Evolutionary conservation across 2,113 vertebrate genomes (phyloP).

Genomic region (Calyptommatus sinebrachiatus): DNA sequence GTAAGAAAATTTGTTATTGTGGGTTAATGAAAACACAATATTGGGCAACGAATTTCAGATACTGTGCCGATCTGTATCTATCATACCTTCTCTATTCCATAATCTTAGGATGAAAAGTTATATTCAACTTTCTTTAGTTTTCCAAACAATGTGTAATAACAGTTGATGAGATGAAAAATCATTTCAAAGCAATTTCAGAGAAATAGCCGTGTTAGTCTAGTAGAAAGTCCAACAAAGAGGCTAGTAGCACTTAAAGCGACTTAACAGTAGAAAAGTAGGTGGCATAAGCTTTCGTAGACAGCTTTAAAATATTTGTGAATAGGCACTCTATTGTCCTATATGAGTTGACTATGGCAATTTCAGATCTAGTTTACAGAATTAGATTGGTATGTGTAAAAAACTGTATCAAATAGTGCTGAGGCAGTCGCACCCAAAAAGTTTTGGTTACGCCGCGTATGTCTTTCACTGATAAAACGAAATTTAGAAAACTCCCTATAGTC

Average conservation of each 20-base stretch:
- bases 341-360: not conserved
- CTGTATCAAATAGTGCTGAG: not conserved
- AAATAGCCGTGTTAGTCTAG: too few species aligned
- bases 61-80: not conserved
- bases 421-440: too few species aligned
- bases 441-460: too few species aligned
- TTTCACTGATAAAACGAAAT: too few species aligned
- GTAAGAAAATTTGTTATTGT: not conserved
- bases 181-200: not conserved
- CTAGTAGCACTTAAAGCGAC: too few species aligned
- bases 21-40: conserved; percentile 6
- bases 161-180: not conserved
- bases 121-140: not conserved
- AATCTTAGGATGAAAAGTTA: not conserved
- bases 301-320: too few species aligned
- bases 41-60: not conserved
- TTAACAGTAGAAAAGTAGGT: too few species aligned
- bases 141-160: not conserved
- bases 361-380: too few species aligned
- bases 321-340: not conserved
- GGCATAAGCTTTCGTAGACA: too few species aligned
- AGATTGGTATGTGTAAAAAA: not conserved
- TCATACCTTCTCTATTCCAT: not conserved
- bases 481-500: too few species aligned
- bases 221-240: too few species aligned